Evolutionary conservation across 2,113 vertebrate genomes (phyloP).

Genomic region (Phoenicopterus ruber): DNA sequence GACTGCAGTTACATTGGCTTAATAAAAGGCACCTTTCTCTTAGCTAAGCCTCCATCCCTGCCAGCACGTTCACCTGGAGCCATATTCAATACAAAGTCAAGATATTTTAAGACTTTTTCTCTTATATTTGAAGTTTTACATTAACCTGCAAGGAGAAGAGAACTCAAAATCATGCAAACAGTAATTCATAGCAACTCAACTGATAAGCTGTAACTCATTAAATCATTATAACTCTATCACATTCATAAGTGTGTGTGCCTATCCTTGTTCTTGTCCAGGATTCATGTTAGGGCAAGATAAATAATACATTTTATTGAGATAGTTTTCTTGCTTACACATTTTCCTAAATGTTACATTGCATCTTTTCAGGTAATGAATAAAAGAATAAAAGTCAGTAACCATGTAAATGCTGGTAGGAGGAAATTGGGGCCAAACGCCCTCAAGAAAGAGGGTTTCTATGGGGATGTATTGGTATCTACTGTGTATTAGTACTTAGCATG

Average conservation of each 20-base stretch:
- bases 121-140: not conserved
- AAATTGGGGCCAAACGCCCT: not conserved
- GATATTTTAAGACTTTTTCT: not conserved
- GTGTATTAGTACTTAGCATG: not conserved
- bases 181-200: not conserved
- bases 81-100: not conserved
- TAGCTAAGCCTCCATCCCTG: not conserved
- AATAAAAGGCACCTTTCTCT: not conserved
- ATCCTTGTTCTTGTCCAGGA: not conserved
- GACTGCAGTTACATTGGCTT: not conserved
- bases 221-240: not conserved
- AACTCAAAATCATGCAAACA: not conserved
- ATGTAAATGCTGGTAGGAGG: not conserved
- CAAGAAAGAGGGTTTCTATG: not conserved
- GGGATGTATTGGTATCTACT: too few species aligned
- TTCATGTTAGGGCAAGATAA: not conserved
- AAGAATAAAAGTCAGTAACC: not conserved
- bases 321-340: not conserved
- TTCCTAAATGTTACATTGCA: not conserved
- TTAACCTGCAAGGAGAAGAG: not conserved
- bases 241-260: not conserved
- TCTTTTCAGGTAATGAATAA: not conserved
- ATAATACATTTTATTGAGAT: not conserved
- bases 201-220: not conserved
- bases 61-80: not conserved